Evolutionary conservation across 2,797 vertebrate species (phyloP).

Genomic region (Chelon auratus): DNA sequence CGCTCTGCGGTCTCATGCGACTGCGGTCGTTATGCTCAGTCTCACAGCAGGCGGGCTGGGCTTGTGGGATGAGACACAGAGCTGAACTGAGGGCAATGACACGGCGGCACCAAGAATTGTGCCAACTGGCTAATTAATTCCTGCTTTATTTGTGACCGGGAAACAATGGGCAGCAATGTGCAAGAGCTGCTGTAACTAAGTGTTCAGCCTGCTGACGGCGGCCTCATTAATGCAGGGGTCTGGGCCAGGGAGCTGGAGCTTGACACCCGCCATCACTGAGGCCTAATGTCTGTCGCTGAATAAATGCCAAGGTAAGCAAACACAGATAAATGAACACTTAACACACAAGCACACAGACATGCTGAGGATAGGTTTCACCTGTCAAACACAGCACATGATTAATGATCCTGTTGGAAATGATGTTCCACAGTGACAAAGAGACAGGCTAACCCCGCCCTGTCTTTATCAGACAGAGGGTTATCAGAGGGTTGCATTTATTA

Average conservation of each 20-base stretch:
- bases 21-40: slow-evolving; percentile 42
- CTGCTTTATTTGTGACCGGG: slow-evolving; percentile 77
- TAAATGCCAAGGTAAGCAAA: slow-evolving; percentile 75
- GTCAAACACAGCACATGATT: slow-evolving; percentile 66
- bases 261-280: slow-evolving; percentile 72
- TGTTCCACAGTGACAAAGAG: slow-evolving; percentile 28
- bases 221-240: slow-evolving; percentile 81
- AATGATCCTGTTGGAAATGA: slow-evolving; percentile 59
- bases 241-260: slow-evolving; percentile 72
- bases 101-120: slow-evolving; percentile 58
- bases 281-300: slow-evolving; percentile 72
- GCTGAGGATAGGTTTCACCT: slow-evolving; percentile 63
- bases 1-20: slow-evolving; percentile 49
- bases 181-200: slow-evolving; percentile 71
- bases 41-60: slow-evolving; percentile 63
- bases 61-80: slow-evolving; percentile 61
- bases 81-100: slow-evolving; percentile 68
- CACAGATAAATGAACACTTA: slow-evolving; percentile 62
- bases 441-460: slow-evolving; percentile 11
- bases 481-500: neutral
- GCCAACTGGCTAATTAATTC: slow-evolving; percentile 83
- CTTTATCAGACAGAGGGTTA: too few species aligned
- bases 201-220: slow-evolving; percentile 77
- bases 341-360: slow-evolving; percentile 45
- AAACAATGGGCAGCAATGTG: slow-evolving; percentile 79